Conservation (phyloP, 2,113 vertebrate species). For the Mobula hypostoma region DNA sequence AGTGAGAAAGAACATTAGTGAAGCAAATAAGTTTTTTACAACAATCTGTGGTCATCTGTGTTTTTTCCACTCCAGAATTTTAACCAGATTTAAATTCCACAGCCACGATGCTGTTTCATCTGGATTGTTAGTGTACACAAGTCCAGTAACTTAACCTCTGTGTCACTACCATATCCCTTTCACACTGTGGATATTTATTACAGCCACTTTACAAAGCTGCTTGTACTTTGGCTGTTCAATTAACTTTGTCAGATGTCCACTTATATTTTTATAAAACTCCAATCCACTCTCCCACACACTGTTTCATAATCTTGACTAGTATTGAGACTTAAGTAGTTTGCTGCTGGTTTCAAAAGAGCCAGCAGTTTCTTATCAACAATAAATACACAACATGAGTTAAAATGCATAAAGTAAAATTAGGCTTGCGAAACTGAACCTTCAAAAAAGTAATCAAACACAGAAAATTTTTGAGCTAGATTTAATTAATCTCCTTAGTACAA, state of each 20-base stretch:
- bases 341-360: slow-evolving; percentile 15
- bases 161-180: not conserved
- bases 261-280: not conserved
- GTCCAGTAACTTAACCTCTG: no score
- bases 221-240: slow-evolving; percentile 29
- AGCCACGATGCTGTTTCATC: no score
- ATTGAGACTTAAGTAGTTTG: not conserved
- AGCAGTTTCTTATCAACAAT: not conserved
- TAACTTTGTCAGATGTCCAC: slow-evolving; percentile 6
- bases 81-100: no score
- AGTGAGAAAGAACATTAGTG: no score
- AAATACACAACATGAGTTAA: not conserved
- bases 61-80: no score
- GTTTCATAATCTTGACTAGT: not conserved
- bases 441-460: not conserved
- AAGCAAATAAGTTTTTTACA: no score
- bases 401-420: not conserved
- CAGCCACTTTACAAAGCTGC: not conserved
- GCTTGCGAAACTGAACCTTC: not conserved
- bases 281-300: not conserved
- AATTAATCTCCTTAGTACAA: not conserved
- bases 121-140: no score
- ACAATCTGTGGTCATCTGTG: no score
- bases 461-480: not conserved
- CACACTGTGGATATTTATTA: not conserved